A percentile compares a stretch with the other conserved stretches of the same genome.
Conservation (phyloP, 2,113 vertebrate species). For the Larimichthys polyactis region DNA sequence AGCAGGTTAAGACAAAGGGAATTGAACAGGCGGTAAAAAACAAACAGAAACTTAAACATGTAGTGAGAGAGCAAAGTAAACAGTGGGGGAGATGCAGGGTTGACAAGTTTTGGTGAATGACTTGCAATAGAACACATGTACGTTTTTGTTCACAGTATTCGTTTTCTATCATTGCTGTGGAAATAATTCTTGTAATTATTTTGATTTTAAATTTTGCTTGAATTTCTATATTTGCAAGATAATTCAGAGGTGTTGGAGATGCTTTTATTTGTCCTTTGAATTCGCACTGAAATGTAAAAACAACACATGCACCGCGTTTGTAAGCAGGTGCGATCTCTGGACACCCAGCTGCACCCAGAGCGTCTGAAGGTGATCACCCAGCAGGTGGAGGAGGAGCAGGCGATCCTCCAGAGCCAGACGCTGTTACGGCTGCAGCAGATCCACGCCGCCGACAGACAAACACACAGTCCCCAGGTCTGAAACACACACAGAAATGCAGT, state of each 20-base stretch:
- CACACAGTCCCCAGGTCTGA: slow-evolving; percentile 89
- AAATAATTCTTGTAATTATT: neutral
- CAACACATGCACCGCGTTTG: neutral
- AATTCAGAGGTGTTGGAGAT: neutral
- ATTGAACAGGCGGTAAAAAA: slow-evolving; percentile 12
- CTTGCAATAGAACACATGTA: neutral
- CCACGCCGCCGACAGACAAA: slow-evolving; percentile 86
- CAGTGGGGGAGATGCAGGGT: neutral
- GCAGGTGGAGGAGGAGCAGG: slow-evolving; percentile 97
- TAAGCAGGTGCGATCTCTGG: slow-evolving; percentile 91
- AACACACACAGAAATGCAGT: neutral
- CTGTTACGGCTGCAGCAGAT: slow-evolving; percentile 88
- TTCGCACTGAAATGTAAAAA: neutral
- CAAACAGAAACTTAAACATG: slow-evolving; percentile 20
- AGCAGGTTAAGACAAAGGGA: slow-evolving; percentile 52
- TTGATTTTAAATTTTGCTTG: neutral
- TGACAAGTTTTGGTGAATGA: neutral
- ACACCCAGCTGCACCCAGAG: slow-evolving; percentile 96
- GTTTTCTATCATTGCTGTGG: neutral
- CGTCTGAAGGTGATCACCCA: slow-evolving; percentile 98
- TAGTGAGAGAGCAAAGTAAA: slow-evolving; percentile 36
- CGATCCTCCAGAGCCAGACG: slow-evolving; percentile 88
- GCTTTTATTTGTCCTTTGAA: neutral
- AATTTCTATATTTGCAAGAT: neutral
- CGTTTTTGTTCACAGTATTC: neutral